Percentiles rank a stretch among this genome's conserved stretches.
Conservation (phyloP, 1,140 invertebrate genomes). For the Globodera rostochiensis region DNA sequence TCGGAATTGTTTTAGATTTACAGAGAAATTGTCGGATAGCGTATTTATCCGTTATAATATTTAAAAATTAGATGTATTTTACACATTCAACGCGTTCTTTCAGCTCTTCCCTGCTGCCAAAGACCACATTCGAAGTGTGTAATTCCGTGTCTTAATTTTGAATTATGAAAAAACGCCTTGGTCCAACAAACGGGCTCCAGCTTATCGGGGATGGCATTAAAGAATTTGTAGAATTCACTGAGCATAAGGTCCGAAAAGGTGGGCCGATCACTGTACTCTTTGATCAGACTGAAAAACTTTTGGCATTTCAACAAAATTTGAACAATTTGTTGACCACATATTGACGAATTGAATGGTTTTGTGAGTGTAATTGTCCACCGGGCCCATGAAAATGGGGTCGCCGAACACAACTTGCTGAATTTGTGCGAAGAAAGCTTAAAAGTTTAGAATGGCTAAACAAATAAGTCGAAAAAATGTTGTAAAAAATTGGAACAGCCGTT, state of each 20-base stretch:
- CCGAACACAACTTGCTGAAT: slow-evolving; percentile 55
- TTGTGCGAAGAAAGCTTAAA: slow-evolving; percentile 42
- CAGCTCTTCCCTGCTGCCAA: neutral
- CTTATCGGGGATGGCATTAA: slow-evolving; percentile 26
- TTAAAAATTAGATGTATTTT: no score
- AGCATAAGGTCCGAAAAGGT: slow-evolving; percentile 49
- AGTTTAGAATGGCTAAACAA: neutral
- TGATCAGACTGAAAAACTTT: slow-evolving; percentile 47
- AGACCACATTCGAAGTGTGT: neutral
- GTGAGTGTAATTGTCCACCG: slow-evolving; percentile 41
- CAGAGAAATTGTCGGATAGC: no score
- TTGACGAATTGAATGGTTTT: slow-evolving; percentile 53
- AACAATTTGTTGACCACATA: slow-evolving; percentile 45
- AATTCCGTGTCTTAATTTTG: neutral
- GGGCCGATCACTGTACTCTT: slow-evolving; percentile 46
- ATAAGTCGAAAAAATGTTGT: no score
- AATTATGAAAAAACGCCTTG: neutral
- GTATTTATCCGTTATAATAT: no score
- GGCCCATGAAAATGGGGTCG: slow-evolving; percentile 52
- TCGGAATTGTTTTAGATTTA: no score
- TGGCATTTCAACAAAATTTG: neutral
- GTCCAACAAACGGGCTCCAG: neutral
- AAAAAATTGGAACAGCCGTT: no score
- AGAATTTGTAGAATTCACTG: slow-evolving; percentile 48
- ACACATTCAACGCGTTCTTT: neutral